These are phyloP conservation scores for Cerceris ruficornis DNA, from an alignment of 2,888 invertebrate genomes.

Conservation along the genomic window DNA sequence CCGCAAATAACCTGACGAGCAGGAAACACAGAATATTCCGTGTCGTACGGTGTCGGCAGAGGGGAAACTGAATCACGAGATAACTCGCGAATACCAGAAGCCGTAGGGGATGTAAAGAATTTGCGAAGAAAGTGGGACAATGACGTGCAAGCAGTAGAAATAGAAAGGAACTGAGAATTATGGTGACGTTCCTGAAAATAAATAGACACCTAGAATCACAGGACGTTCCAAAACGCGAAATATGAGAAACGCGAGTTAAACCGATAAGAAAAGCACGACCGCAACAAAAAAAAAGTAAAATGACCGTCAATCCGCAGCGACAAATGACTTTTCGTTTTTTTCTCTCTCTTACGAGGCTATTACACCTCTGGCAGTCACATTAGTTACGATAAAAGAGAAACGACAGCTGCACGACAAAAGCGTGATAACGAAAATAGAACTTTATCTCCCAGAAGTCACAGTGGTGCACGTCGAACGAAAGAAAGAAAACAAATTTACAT, in stretches of 20 bases:
- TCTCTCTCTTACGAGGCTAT: neutral
- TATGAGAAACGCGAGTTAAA: neutral
- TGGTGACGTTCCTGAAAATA: neutral
- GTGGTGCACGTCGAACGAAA: neutral
- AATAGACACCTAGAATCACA: neutral
- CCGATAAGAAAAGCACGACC: neutral
- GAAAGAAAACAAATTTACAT: neutral
- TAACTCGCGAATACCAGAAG: neutral
- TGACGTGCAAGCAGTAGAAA: neutral
- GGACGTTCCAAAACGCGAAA: neutral
- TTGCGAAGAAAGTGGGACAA: neutral
- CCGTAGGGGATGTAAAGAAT: neutral
- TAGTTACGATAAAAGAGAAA: conserved; percentile 6
- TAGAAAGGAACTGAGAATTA: neutral
- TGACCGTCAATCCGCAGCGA: neutral
- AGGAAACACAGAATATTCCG: too few species aligned
- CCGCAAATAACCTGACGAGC: too few species aligned
- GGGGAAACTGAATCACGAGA: neutral
- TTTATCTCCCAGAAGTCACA: conserved; percentile 13
- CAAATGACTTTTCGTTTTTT: neutral
- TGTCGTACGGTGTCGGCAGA: neutral
- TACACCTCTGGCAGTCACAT: neutral
- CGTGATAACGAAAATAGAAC: conserved; percentile 28
- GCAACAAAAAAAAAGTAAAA: neutral
- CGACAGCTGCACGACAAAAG: conserved; percentile 1